These are phyloP conservation scores for Pelusios castaneus DNA, from an alignment of 2,113 vertebrate species.

Conservation along the genomic window DNA sequence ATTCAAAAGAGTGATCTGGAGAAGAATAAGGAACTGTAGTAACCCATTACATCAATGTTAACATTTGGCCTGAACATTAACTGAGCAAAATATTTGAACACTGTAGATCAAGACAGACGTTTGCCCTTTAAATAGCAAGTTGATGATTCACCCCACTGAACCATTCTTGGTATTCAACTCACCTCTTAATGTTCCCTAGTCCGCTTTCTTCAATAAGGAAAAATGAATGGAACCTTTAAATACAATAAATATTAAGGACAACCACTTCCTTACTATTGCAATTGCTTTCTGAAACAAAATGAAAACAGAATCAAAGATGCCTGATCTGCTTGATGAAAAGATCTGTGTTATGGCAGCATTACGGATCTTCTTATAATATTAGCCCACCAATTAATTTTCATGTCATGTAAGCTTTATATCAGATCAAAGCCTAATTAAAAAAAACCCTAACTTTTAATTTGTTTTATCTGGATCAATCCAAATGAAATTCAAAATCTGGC, in stretches of 20 bases:
- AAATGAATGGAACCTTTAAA: constrained; percentile 35
- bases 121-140: background rate
- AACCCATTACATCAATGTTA: background rate
- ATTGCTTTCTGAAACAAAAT: constrained; percentile 29
- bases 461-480: background rate
- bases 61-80: background rate
- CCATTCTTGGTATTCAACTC: background rate
- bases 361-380: background rate
- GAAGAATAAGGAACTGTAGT: background rate
- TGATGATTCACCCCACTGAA: background rate
- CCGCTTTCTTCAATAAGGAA: constrained; percentile 30
- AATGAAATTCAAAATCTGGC: background rate
- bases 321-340: background rate
- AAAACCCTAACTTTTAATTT: background rate
- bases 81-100: background rate
- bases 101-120: background rate
- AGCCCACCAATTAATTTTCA: background rate
- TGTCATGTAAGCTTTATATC: background rate
- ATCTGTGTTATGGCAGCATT: background rate
- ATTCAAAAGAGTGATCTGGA: fast-evolving
- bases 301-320: background rate
- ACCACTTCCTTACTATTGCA: constrained; percentile 2
- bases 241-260: constrained; percentile 12
- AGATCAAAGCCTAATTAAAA: background rate
- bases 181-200: background rate